Conservation (phyloP, 2,797 vertebrate species). For the Paedocypris micromegethes region DNA sequence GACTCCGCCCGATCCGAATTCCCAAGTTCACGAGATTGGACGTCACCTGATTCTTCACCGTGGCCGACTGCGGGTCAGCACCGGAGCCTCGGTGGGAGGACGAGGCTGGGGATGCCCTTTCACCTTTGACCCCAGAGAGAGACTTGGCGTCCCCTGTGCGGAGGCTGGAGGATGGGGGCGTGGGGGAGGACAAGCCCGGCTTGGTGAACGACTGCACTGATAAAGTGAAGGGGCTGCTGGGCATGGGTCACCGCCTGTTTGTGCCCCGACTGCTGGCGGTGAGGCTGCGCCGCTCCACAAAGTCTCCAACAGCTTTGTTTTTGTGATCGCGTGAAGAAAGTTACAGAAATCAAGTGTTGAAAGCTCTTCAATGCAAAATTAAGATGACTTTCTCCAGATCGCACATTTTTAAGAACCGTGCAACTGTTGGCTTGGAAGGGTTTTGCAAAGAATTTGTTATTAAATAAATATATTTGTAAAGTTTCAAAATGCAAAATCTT, state of each 20-base stretch:
- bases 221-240: conserved; percentile 89
- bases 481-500: too few relatives aligned
- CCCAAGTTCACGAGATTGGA: conserved; percentile 9
- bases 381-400: too few relatives aligned
- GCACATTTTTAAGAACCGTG: too few relatives aligned
- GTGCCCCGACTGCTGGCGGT: conserved; percentile 96
- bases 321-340: not conserved
- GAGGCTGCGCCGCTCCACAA: conserved; percentile 59
- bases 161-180: conserved; percentile 79
- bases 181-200: conserved; percentile 71
- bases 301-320: conserved; percentile 9
- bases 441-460: too few relatives aligned
- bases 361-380: too few relatives aligned
- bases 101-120: conserved; percentile 51
- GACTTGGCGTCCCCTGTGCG: conserved; percentile 72
- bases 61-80: conserved; percentile 40
- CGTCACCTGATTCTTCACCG: conserved; percentile 23
- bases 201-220: conserved; percentile 84
- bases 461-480: too few relatives aligned
- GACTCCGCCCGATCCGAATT: not conserved
- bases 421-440: too few relatives aligned
- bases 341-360: too few relatives aligned
- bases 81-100: conserved; percentile 37
- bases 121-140: conserved; percentile 78
- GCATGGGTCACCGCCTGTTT: conserved; percentile 97